Evolutionary conservation across 2,888 invertebrate species (phyloP), one percentile per base, ranked within the genome.

Genomic region (Drosophila multiciliata): DNA sequence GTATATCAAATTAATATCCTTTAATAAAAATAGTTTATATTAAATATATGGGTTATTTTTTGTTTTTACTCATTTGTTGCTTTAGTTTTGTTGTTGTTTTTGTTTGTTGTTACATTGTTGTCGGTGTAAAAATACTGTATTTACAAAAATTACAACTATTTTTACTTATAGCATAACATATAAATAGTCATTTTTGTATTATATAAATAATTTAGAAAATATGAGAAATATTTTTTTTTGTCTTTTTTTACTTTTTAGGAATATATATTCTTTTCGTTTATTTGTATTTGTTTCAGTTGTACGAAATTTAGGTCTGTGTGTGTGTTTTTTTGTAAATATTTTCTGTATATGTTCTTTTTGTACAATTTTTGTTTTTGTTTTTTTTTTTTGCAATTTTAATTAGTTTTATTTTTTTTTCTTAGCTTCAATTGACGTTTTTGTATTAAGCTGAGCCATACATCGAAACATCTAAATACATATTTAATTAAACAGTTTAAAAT

Each of bases 181-280:
- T 86, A 86, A 86, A 88, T 88, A 89, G 89, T 87, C 83, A 78
- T 81, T 89, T 45, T 87, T 87, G 66, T 53, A 80, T 80, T 78
- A 82, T 78, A 83, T 85, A 88, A 85, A 85, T 85, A 85, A 88
- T 86, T 87, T 87, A 89, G 87, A 87, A 89, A 87, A 87, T 87
- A 87, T 87, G 89, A 87, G 89, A 87, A 87, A 87, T 83, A 85
- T 84, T 78, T 80, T 72, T 67, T 87, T 81, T 57, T 40, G 26
- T 38, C 15, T 40, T 57, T 57, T 87, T 86, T 74, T 66, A 61
- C 70, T 58, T 83, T 75, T 75, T 87, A 89, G 87, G 88, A 87
- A 87, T 85, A 86, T 78, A 69, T 78, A 71, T 67, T 63, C 40
- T 81, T 68, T 50, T 61, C 71, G 23, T 67, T 65, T 66, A 74